Evolutionary conservation across 2,888 invertebrate genomes (phyloP).

Genomic region (Drosophila barbarae): DNA sequence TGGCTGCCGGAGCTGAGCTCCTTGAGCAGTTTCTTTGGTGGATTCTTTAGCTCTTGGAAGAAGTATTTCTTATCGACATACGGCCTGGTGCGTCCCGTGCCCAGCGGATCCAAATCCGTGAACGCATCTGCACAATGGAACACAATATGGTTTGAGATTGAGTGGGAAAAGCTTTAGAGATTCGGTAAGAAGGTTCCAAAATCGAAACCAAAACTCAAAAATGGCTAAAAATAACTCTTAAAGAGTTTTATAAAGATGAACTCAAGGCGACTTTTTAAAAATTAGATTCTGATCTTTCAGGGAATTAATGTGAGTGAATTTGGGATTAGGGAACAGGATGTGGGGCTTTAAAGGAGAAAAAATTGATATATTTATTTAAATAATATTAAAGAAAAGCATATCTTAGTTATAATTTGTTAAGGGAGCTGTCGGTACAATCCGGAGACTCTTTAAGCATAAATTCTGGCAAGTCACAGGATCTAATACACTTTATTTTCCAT

Average conservation of each 20-base stretch:
- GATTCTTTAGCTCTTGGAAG: constrained; percentile 96
- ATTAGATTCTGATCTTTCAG: not conserved
- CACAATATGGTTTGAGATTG: constrained; percentile 26
- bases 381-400: not conserved
- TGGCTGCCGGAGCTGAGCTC: constrained; percentile 82
- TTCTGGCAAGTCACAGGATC: not conserved
- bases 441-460: not conserved
- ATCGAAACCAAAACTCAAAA: constrained; percentile 14
- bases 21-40: constrained; percentile 94
- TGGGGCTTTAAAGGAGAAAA: not conserved
- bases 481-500: not conserved
- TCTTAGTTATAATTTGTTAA: not conserved
- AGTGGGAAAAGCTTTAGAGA: not conserved
- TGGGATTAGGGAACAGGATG: not conserved
- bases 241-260: constrained; percentile 8
- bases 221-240: not conserved
- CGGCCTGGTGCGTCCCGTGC: constrained; percentile 93
- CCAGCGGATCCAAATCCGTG: constrained; percentile 95
- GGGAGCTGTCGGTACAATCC: constrained; percentile 9
- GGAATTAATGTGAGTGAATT: not conserved
- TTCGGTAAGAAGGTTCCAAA: not conserved
- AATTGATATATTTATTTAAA: not conserved
- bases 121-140: constrained; percentile 87
- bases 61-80: constrained; percentile 97
- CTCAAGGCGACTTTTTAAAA: not conserved